A percentile compares a stretch with the other conserved stretches of the same genome.
These are phyloP conservation scores for Phthorimaea operculella DNA, from an alignment of 1,140 invertebrate species.

Conservation along the genomic window DNA sequence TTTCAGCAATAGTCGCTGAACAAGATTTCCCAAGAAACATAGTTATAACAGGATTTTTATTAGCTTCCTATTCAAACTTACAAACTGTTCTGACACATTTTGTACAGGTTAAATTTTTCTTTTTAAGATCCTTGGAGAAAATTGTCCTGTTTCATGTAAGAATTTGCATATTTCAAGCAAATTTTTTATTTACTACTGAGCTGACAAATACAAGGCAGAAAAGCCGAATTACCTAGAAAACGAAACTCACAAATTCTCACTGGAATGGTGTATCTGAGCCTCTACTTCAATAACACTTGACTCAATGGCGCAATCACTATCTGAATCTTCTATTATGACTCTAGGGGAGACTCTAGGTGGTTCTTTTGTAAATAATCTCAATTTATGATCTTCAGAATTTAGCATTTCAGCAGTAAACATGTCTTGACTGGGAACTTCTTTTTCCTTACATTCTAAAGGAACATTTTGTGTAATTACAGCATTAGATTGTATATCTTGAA, in stretches of 20 bases:
- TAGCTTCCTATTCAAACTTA: too few relatives aligned
- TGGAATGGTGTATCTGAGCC: constrained; percentile 39
- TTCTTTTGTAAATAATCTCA: neutral
- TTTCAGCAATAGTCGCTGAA: too few relatives aligned
- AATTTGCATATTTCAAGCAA: neutral
- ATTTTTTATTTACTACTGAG: too few relatives aligned
- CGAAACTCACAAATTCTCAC: constrained; percentile 34
- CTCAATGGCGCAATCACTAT: constrained; percentile 28
- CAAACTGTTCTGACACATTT: too few relatives aligned
- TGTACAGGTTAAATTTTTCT: too few relatives aligned
- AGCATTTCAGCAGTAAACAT: neutral
- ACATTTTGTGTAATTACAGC: too few relatives aligned
- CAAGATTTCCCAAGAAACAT: too few relatives aligned
- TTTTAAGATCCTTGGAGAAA: neutral
- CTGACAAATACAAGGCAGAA: too few relatives aligned
- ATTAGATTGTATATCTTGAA: too few relatives aligned
- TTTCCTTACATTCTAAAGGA: constrained; percentile 1
- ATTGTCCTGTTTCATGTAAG: neutral
- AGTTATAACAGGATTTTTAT: too few relatives aligned
- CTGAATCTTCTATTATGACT: constrained; percentile 43
- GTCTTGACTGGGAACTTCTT: neutral
- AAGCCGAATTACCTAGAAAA: neutral
- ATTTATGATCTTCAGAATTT: neutral
- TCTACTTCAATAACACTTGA: constrained; percentile 25
- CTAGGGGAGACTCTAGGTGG: neutral